These are phyloP conservation scores for Brachyhypopomus gauderio DNA, from an alignment of 2,113 vertebrate genomes.

Conservation along the genomic window DNA sequence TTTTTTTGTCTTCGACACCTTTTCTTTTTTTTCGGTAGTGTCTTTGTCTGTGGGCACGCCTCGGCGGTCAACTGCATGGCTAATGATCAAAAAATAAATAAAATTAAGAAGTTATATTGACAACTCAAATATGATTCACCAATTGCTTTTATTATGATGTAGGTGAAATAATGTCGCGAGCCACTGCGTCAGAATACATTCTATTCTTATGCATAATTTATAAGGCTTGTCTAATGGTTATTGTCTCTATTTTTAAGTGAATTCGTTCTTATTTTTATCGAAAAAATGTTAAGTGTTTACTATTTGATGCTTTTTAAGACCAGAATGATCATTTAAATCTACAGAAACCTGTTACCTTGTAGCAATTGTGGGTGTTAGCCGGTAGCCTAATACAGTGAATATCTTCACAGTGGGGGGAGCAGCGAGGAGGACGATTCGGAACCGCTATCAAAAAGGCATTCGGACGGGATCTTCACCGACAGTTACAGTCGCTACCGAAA, in stretches of 20 bases:
- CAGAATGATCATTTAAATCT: background rate
- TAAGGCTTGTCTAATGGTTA: conserved; percentile 27
- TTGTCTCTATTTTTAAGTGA: conserved; percentile 1
- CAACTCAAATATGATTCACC: conserved; percentile 5
- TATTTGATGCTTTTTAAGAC: background rate
- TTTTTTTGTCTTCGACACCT: background rate
- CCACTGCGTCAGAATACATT: conserved; percentile 31
- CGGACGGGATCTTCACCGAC: conserved; percentile 99
- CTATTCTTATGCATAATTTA: conserved; percentile 41
- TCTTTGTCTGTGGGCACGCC: conserved; percentile 37
- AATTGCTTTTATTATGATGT: background rate
- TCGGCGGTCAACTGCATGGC: background rate
- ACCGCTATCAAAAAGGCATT: conserved; percentile 94
- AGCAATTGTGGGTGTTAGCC: background rate
- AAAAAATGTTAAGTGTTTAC: background rate
- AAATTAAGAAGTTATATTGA: background rate
- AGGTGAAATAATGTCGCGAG: background rate
- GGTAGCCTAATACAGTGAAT: conserved; percentile 18
- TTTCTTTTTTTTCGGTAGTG: conserved; percentile 21
- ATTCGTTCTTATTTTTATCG: conserved; percentile 18
- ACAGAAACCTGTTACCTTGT: conserved; percentile 31
- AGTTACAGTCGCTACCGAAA: conserved; percentile 99
- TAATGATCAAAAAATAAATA: too few relatives aligned
- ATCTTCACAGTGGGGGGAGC: conserved; percentile 25
- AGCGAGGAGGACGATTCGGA: conserved; percentile 85